Percentiles rank a stretch among this genome's conserved stretches.
Evolutionary conservation across 2,113 vertebrate species (phyloP).

Genomic region (Lynx canadensis): DNA sequence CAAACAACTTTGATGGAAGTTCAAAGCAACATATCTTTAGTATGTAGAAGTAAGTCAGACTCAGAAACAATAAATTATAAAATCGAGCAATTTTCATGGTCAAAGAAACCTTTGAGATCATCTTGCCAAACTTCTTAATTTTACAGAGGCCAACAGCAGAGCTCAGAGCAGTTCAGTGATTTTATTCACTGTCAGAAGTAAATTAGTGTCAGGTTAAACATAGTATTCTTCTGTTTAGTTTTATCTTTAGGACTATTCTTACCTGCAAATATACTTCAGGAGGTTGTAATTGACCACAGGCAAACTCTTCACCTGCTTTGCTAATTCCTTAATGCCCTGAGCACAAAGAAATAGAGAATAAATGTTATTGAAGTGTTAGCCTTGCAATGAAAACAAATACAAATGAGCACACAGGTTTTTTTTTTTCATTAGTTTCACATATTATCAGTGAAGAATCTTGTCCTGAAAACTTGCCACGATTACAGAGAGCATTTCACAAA

Average conservation of each 20-base stretch:
- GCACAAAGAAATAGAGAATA: slow-evolving; percentile 32
- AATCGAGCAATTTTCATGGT: background rate
- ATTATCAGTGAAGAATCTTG: background rate
- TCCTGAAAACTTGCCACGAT: background rate
- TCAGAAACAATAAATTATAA: background rate
- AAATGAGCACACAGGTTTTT: background rate
- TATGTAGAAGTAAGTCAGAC: background rate
- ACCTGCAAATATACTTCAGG: slow-evolving; percentile 99
- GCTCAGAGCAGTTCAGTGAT: background rate
- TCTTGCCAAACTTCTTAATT: background rate
- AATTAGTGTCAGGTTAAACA: background rate
- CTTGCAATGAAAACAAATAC: background rate
- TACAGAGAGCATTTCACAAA: background rate
- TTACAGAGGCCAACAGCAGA: background rate
- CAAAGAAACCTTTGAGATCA: background rate
- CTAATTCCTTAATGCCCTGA: slow-evolving; percentile 94
- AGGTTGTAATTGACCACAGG: slow-evolving; percentile 97
- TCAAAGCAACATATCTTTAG: background rate
- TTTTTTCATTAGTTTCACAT: background rate
- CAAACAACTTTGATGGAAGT: background rate
- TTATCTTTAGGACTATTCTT: slow-evolving; percentile 65
- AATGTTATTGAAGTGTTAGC: background rate
- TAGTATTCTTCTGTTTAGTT: background rate
- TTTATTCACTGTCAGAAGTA: background rate
- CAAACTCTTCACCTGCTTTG: slow-evolving; percentile 93